A percentile compares a stretch with the other conserved stretches of the same genome.
These are phyloP conservation scores for Ariopsis seemanni DNA, from an alignment of 2,113 vertebrate species.

Conservation along the genomic window DNA sequence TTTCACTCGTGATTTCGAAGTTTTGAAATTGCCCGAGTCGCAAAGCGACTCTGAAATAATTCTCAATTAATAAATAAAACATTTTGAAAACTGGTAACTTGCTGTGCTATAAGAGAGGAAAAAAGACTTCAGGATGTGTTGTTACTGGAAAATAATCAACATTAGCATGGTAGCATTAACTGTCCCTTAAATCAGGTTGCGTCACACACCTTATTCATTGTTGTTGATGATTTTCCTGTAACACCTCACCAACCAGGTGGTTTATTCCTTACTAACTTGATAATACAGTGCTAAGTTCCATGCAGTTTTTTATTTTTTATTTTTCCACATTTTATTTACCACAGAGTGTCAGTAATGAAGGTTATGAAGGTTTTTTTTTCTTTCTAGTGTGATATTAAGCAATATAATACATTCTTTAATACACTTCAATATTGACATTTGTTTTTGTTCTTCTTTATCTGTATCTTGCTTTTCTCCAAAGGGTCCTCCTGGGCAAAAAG, in stretches of 20 bases:
- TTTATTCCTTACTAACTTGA: neutral
- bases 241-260: neutral
- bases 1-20: too few relatives aligned
- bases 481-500: constrained; percentile 74
- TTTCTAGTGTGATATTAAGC: neutral
- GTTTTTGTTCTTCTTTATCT: constrained; percentile 24
- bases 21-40: too few relatives aligned
- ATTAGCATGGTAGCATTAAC: too few relatives aligned
- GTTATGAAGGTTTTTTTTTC: neutral
- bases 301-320: too few relatives aligned
- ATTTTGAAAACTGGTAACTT: neutral
- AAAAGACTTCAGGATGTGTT: neutral
- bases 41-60: neutral
- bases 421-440: neutral
- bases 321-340: neutral
- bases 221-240: neutral
- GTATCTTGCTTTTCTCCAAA: constrained; percentile 38
- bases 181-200: neutral
- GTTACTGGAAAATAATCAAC: neutral
- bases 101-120: neutral
- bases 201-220: neutral
- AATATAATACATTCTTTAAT: neutral
- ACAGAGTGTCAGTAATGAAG: neutral
- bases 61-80: neutral
- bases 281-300: neutral